phyloP scores from a whole-genome alignment of 2,888 invertebrate genomes.

The Deroplatys truncata region DNA sequence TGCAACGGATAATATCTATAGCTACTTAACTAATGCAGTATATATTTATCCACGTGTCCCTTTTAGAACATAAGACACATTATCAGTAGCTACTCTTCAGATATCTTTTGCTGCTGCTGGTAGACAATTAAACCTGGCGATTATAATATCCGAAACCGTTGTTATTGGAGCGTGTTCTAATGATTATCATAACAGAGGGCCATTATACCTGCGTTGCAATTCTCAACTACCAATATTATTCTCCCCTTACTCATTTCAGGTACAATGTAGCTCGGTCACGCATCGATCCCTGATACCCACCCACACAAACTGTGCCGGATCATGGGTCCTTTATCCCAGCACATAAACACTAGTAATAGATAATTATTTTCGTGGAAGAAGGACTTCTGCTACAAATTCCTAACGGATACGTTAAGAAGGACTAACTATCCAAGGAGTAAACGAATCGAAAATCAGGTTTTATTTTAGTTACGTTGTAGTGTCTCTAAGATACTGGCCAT shows the following conservation, averaged over 20 bases:
- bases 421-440: neutral
- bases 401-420: neutral
- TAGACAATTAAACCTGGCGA: too few species aligned
- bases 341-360: neutral
- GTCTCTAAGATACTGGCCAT: too few species aligned
- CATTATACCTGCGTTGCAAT: neutral
- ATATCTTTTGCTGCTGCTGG: too few species aligned
- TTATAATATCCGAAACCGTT: too few species aligned
- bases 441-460: neutral
- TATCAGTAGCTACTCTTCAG: too few species aligned
- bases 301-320: neutral
- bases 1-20: too few species aligned
- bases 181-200: neutral
- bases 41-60: too few species aligned
- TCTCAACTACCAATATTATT: neutral
- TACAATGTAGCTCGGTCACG: neutral
- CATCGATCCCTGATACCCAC: neutral
- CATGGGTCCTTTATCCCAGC: neutral
- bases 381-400: neutral
- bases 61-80: too few species aligned
- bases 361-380: neutral
- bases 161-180: neutral
- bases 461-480: too few species aligned
- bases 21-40: too few species aligned
- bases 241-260: neutral